phyloP scores from a whole-genome alignment of 2,113 vertebrate genomes.

The Narcine bancroftii region DNA sequence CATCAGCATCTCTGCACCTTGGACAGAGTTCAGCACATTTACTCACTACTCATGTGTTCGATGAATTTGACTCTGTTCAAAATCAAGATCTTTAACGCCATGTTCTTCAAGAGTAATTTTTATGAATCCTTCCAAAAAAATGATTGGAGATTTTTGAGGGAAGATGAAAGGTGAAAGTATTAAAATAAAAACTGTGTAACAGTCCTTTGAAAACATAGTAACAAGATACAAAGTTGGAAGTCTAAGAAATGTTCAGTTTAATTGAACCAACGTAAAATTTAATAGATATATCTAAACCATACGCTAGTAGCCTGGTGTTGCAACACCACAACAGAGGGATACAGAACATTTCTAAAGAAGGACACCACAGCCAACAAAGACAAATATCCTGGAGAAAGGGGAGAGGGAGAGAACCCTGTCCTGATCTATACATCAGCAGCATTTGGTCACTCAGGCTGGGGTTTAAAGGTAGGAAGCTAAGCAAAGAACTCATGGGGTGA shows the following conservation, averaged over 20 bases:
- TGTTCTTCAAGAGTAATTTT: background rate
- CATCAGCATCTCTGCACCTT: background rate
- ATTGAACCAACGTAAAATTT: background rate
- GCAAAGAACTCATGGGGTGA: no score
- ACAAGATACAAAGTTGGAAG: background rate
- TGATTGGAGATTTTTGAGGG: background rate
- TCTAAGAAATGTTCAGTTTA: background rate
- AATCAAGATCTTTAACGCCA: background rate
- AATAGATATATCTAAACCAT: background rate
- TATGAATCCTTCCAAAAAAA: background rate
- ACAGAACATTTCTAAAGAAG: background rate
- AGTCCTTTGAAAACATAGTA: background rate
- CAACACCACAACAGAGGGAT: background rate
- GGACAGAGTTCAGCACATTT: background rate
- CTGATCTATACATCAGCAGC: no score
- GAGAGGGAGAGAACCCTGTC: no score
- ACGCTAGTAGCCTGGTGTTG: background rate
- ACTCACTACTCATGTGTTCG: background rate
- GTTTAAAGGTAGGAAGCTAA: no score
- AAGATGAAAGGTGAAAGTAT: background rate
- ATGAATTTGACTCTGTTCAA: background rate
- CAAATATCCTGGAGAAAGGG: background rate
- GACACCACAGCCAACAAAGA: background rate
- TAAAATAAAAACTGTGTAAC: background rate
- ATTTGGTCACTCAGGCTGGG: no score